Base-by-base conservation (phyloP, 2,888 invertebrate species). In the Cryptus viduatorius region DNA sequence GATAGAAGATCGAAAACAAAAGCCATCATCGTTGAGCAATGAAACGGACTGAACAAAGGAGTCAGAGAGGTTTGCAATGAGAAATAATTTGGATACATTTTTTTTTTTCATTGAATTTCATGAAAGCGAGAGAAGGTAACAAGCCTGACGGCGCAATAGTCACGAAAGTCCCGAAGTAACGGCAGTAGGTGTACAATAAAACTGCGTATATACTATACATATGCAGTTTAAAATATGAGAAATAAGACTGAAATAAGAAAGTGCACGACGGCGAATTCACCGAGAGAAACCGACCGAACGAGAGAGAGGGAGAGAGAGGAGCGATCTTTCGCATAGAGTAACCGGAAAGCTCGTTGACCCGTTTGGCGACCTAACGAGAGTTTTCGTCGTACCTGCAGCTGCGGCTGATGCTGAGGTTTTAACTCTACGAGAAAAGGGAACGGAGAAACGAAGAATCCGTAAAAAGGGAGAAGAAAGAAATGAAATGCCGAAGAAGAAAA, bases 261-360 rank as follows among this genome's bases (percentile, higher is more conserved):
- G 81, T 82, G 71, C 71, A 75, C 56, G 24, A 7, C 48, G 61
- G 48, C 69, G 75, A 72, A 84, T 81, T 75, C 64, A 77, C 64
- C 64, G 42, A 67, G 61, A 48, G 71, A 71, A 79, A 80, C 48
- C 29, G 37, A 37, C 37, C 37, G 37, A 8, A 37, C 5, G 8
- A 37, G 37, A 37, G 8, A 8, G 50, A 12, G 29, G 37, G 14
- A 31, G 64, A n/a, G 61, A 56, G 42, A 65, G 44, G 44, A 19
- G 71, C 65, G 71, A 76, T 53, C 50, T 72, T 78, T 59, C 65
- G 16, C 69, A 53, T 44, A 65, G 65, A 76, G 64, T 56, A 76
- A 83, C 67, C 64, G 73, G 82, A 83, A 84, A 80, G 77, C 84
- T 77, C 84, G 77, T 81, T 84, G 83, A 84, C 83, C 84, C 73